phyloP scores from a whole-genome alignment of 2,888 invertebrate genomes.

The Taphrorychus bicolor region DNA sequence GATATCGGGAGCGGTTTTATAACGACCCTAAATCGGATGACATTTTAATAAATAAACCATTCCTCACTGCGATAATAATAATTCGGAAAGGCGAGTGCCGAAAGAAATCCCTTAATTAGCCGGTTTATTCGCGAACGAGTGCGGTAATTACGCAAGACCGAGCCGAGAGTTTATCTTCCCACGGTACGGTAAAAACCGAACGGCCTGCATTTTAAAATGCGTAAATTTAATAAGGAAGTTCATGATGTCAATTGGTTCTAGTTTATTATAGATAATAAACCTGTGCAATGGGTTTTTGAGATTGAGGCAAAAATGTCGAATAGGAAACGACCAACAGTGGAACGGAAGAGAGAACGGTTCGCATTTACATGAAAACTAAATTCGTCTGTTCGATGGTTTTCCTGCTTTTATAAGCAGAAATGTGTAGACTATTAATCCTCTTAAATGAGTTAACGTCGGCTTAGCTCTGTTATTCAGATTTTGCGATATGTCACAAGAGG shows the following conservation, averaged over 20 bases:
- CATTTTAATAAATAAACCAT: slow-evolving; percentile 30
- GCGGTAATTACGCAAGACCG: slow-evolving; percentile 22
- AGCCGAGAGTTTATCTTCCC: slow-evolving; percentile 27
- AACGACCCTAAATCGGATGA: neutral
- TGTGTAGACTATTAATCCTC: neutral
- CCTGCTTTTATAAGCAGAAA: neutral
- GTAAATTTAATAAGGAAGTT: slow-evolving; percentile 27
- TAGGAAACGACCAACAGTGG: neutral
- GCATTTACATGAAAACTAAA: neutral
- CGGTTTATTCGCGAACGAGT: slow-evolving; percentile 3
- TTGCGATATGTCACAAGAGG: neutral
- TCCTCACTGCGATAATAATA: slow-evolving; percentile 9
- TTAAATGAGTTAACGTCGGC: neutral
- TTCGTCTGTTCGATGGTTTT: neutral
- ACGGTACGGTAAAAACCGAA: slow-evolving; percentile 20
- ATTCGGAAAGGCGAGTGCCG: slow-evolving; percentile 12
- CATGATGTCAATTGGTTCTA: neutral
- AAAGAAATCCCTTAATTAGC: slow-evolving; percentile 26
- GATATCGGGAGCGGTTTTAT: neutral
- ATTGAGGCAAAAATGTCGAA: neutral
- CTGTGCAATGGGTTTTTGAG: neutral
- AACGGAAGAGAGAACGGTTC: neutral
- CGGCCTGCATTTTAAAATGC: slow-evolving; percentile 19
- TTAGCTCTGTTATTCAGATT: neutral
- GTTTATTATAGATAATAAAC: neutral